A percentile compares a stretch with the other conserved stretches of the same genome.
Evolutionary conservation across 2,888 invertebrate genomes (phyloP).

Genomic region (Caradrina kadenii): DNA sequence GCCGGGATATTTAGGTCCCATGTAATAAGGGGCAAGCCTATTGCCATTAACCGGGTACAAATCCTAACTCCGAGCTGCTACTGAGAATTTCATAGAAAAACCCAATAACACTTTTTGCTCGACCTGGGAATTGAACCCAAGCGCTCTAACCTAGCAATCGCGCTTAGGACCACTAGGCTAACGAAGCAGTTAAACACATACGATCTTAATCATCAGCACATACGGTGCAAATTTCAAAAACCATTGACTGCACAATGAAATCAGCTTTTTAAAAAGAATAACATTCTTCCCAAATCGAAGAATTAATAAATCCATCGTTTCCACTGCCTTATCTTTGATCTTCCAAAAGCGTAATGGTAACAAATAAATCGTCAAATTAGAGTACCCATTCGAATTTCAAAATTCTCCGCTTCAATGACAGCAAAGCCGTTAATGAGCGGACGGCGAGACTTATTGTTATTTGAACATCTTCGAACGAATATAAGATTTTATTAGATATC

Average conservation of each 20-base stretch:
- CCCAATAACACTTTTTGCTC: too few species aligned
- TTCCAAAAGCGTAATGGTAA: slow-evolving; percentile 58
- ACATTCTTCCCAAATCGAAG: background rate
- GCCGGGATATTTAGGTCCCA: too few species aligned
- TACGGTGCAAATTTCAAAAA: background rate
- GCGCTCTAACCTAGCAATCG: too few species aligned
- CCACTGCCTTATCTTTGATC: slow-evolving; percentile 34
- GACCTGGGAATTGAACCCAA: too few species aligned
- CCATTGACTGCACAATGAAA: background rate
- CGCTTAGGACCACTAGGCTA: too few species aligned
- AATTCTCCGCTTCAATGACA: slow-evolving; percentile 55
- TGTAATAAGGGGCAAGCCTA: too few species aligned
- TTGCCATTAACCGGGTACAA: too few species aligned
- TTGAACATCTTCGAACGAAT: slow-evolving; percentile 48
- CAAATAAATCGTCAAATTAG: slow-evolving; percentile 86
- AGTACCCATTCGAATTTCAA: slow-evolving; percentile 71
- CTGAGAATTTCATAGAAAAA: too few species aligned
- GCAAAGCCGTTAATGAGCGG: slow-evolving; percentile 79
- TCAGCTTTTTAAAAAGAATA: background rate
- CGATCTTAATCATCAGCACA: too few species aligned
- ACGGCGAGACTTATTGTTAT: slow-evolving; percentile 75
- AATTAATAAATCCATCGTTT: slow-evolving; percentile 1
- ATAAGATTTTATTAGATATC: slow-evolving; percentile 59
- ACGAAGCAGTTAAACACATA: too few species aligned
- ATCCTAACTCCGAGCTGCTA: too few species aligned